phyloP scores from a whole-genome alignment of 2,888 invertebrate species.

The Globia sparganii region DNA sequence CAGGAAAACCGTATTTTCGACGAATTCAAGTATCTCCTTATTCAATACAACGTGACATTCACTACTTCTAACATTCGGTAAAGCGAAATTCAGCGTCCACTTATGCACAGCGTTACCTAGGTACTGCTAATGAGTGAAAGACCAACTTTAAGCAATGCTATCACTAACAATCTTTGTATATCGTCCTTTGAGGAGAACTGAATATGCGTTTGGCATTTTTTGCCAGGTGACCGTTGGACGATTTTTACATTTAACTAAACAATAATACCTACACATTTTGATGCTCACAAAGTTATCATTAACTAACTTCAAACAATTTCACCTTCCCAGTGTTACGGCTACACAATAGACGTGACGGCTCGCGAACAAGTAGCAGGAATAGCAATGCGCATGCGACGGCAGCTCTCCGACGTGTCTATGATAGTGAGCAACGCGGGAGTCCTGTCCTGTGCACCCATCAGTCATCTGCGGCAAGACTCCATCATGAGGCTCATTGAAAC shows the following conservation, averaged over 20 bases:
- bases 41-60: too few relatives aligned
- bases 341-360: constrained; percentile 86
- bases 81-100: neutral
- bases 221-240: neutral
- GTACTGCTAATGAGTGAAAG: too few relatives aligned
- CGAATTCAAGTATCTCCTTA: too few relatives aligned
- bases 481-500: constrained; percentile 79
- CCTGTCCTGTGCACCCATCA: constrained; percentile 77
- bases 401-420: constrained; percentile 84
- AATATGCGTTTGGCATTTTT: neutral
- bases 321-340: constrained; percentile 81
- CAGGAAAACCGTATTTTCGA: too few relatives aligned
- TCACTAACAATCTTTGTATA: neutral
- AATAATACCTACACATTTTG: neutral
- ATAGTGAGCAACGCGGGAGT: constrained; percentile 85
- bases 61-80: too few relatives aligned
- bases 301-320: neutral
- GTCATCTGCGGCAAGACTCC: constrained; percentile 78
- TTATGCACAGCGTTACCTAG: too few relatives aligned
- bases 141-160: neutral
- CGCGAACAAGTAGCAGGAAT: constrained; percentile 85
- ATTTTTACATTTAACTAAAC: neutral
- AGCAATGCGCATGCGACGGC: constrained; percentile 81
- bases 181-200: neutral
- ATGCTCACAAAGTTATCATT: neutral